A percentile compares a stretch with the other conserved stretches of the same genome.
phyloP scores from a whole-genome alignment of 2,797 vertebrate species.

The Threskiornis aethiopicus region DNA sequence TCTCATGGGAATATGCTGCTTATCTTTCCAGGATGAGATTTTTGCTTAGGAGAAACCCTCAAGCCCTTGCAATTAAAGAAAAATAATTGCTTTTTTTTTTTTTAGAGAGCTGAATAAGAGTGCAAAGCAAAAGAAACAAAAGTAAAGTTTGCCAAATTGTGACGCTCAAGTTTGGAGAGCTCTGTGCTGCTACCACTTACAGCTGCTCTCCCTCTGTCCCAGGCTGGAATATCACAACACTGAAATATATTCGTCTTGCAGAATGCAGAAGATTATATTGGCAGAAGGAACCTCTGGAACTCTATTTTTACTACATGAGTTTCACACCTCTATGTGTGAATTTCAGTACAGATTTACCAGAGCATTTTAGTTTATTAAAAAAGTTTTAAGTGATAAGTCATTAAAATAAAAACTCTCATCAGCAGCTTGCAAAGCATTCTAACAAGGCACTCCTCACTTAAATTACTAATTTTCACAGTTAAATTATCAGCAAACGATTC shows the following conservation, averaged over 20 bases:
- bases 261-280: background rate
- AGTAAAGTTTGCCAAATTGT: background rate
- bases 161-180: background rate
- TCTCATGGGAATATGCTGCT: background rate
- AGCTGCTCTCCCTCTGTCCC: background rate
- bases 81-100: background rate
- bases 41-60: background rate
- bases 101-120: background rate
- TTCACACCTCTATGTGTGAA: background rate
- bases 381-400: background rate
- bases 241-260: background rate
- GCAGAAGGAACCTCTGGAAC: background rate
- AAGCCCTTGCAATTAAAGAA: background rate
- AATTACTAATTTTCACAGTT: background rate
- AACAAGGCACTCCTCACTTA: background rate
- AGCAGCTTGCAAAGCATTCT: background rate
- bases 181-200: background rate
- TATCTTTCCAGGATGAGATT: background rate
- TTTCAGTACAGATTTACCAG: background rate
- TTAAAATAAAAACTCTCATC: background rate
- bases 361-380: background rate
- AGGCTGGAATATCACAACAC: background rate
- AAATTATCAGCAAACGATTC: background rate
- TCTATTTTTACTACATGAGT: background rate
- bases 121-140: background rate